Conservation (phyloP, 2,113 vertebrate species). For the Amphilophus citrinellus region DNA sequence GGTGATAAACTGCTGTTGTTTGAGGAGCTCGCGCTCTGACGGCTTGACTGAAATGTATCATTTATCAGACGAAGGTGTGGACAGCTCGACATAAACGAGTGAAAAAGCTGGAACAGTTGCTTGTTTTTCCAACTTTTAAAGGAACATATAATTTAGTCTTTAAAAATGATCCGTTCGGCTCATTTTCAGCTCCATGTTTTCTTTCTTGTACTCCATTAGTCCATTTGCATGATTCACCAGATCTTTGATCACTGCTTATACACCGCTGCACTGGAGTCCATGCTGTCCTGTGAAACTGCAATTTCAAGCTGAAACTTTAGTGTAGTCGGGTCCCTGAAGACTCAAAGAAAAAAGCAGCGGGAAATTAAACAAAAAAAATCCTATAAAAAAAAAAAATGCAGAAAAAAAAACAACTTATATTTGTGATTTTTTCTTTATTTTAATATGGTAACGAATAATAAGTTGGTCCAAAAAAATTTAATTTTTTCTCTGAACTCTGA, state of each 20-base stretch:
- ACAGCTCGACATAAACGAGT: accelerated
- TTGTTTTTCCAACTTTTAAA: no score
- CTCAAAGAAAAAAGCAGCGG: no score
- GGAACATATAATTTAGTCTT: not conserved
- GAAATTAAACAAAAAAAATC: no score
- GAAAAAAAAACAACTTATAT: no score
- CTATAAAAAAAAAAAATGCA: no score
- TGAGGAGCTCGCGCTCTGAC: not conserved
- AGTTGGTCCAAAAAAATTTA: not conserved
- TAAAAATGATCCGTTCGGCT: not conserved
- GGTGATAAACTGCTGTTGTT: slow-evolving; percentile 2
- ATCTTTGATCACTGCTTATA: not conserved
- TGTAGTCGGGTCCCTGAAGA: no score
- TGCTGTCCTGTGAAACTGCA: no score
- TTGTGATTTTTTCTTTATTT: no score
- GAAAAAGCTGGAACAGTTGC: not conserved
- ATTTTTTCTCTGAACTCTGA: not conserved
- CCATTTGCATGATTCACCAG: not conserved
- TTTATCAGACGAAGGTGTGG: not conserved
- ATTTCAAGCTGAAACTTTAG: no score
- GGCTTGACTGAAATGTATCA: not conserved
- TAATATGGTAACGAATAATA: no score
- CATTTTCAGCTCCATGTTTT: not conserved
- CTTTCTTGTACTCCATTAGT: not conserved
- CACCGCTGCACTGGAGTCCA: not conserved